These are phyloP conservation scores for Melinaea marsaeus DNA, from an alignment of 2,888 invertebrate genomes.

Conservation along the genomic window DNA sequence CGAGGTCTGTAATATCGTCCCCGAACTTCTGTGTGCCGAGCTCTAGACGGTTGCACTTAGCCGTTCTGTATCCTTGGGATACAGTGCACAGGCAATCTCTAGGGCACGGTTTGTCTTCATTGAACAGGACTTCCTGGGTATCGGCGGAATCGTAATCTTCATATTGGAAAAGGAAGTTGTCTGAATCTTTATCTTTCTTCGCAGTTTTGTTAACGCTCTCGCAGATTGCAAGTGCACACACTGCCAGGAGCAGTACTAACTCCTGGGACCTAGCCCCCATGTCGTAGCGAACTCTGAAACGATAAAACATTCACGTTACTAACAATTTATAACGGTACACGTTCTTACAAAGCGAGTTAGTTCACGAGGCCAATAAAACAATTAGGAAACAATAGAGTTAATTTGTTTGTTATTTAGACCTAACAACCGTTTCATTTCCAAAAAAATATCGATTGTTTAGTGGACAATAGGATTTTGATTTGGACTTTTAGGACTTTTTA, in stretches of 20 bases:
- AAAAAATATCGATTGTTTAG: constrained; percentile 17
- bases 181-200: constrained; percentile 54
- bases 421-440: constrained; percentile 13
- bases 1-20: constrained; percentile 81
- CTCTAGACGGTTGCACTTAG: constrained; percentile 83
- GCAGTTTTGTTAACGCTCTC: constrained; percentile 59
- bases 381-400: constrained; percentile 47
- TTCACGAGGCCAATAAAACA: constrained; percentile 35
- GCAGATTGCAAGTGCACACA: constrained; percentile 62
- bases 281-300: constrained; percentile 72
- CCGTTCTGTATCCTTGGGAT: constrained; percentile 79
- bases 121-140: constrained; percentile 71
- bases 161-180: constrained; percentile 59
- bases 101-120: constrained; percentile 77
- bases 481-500: too few relatives aligned
- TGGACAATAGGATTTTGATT: constrained; percentile 10
- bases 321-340: background rate
- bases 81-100: constrained; percentile 80
- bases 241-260: constrained; percentile 71
- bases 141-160: constrained; percentile 68
- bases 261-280: constrained; percentile 74
- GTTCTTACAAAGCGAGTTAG: background rate
- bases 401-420: constrained; percentile 7
- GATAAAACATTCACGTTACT: constrained; percentile 34
- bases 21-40: constrained; percentile 82